Percentiles rank a stretch among this genome's conserved stretches.
Conservation (phyloP, 2,113 vertebrate genomes). For the Myocastor coypus region DNA sequence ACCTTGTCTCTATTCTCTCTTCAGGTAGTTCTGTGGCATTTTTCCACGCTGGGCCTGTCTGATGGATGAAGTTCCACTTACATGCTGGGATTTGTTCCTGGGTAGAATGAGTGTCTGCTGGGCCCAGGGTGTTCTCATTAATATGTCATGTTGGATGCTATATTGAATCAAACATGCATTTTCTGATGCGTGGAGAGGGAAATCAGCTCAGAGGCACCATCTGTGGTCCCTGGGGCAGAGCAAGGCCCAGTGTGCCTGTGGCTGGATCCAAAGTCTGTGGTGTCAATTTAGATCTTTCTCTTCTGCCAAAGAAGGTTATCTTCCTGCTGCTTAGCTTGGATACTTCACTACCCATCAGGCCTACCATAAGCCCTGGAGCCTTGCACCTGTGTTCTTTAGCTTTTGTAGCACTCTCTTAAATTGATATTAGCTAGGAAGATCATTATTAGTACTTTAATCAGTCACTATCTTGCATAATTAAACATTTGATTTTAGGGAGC, state of each 20-base stretch:
- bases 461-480: neutral
- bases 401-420: neutral
- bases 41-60: too few relatives aligned
- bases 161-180: neutral
- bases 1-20: too few relatives aligned
- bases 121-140: too few relatives aligned
- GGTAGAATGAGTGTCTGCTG: too few relatives aligned
- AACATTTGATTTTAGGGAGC: neutral
- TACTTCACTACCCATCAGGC: neutral
- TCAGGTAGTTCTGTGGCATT: too few relatives aligned
- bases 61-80: too few relatives aligned
- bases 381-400: neutral
- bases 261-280: neutral
- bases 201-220: neutral
- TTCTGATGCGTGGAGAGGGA: neutral
- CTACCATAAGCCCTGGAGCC: neutral
- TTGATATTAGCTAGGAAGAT: neutral
- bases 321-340: neutral
- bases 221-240: neutral
- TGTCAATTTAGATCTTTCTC: neutral
- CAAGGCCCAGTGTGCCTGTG: neutral
- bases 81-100: too few relatives aligned
- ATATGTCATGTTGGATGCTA: too few relatives aligned
- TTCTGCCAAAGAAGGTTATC: neutral
- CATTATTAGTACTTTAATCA: neutral